Base-by-base conservation (phyloP, 2,797 vertebrate genomes). In the Cyclopterus lumpus region DNA sequence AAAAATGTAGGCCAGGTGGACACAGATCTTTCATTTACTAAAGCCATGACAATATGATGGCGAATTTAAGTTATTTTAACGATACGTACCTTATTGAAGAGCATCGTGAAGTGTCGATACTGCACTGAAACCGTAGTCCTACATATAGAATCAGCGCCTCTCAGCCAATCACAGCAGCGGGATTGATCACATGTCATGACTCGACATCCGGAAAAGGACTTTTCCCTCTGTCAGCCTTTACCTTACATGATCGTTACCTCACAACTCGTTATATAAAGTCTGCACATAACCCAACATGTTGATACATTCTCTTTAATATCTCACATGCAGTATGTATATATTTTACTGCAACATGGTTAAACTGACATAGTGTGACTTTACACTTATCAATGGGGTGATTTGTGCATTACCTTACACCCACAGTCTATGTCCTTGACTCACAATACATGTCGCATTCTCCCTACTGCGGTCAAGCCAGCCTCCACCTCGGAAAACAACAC, bases 71-170 rank as follows among this genome's bases (percentile, higher is more conserved):
- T n/a, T n/a, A n/a, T n/a, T n/a, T n/a, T 0, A 8, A 7, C 22
- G 0, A n/a, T 1, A 11, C 48, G n/a, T 73, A 95, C 95, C 93
- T 94, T 95, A 10, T 71, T 93, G 2, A 94, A 28, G 34, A 94
- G 55, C 95, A 95, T 95, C 26, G 30, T 84, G 46, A 30, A 30
- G 0, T 11, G 0, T 9, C 9, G 7, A 9, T 7, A 1, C 28
- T 2, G 11, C 15, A 40, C 59, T 26, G 22, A 20, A 1, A 58
- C 38, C 58, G 79, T 62, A 74, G 28, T 5, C 55, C 66, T 24
- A 75, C 10, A 40, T 22, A 2, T 2, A 7, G 1, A 15, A 8
- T 3, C 0, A 3, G 0, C 1, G 9, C 2, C 2, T 26, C 30
- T 74, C 44, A 64, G 28, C 93, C 93, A 95, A 94, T 94, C 86